Evolutionary conservation across 1,140 invertebrate species (phyloP).

Genomic region (Hesperophylax magnus): DNA sequence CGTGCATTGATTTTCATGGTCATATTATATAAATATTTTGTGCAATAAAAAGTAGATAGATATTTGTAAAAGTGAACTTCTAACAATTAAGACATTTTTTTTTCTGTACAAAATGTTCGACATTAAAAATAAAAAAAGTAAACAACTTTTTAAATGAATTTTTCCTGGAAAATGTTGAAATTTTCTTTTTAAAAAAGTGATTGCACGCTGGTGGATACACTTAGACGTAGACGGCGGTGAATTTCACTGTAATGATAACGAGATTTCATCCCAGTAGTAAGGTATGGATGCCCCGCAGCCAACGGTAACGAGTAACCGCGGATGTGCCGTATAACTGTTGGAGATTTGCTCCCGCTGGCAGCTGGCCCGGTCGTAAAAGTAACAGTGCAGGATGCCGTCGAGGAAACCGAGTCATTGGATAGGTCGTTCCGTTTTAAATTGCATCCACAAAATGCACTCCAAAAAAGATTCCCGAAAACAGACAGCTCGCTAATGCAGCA

Average conservation of each 20-base stretch:
- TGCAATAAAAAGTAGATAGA: too few relatives aligned
- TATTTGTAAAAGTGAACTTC: too few relatives aligned
- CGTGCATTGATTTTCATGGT: too few relatives aligned
- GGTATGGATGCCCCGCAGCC: background rate
- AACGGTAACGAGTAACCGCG: background rate
- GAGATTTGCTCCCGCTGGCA: background rate
- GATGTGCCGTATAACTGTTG: background rate
- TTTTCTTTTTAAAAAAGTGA: too few relatives aligned
- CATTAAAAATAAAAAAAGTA: too few relatives aligned
- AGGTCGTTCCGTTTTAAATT: conserved; percentile 23
- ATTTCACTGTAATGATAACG: background rate
- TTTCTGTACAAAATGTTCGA: too few relatives aligned
- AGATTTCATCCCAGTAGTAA: too few relatives aligned
- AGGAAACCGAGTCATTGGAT: background rate
- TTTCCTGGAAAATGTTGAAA: too few relatives aligned
- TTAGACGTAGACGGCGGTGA: background rate
- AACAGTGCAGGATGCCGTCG: background rate
- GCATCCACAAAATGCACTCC: conserved; percentile 19
- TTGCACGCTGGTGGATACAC: too few relatives aligned
- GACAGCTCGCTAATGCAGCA: background rate
- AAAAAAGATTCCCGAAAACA: conserved; percentile 16
- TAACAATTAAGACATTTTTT: too few relatives aligned
- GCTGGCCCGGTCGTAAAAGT: conserved; percentile 1
- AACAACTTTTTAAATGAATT: too few relatives aligned
- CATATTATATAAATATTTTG: too few relatives aligned